These are phyloP conservation scores for Opisthograptis luteolata DNA, from an alignment of 2,888 invertebrate species.

Conservation along the genomic window DNA sequence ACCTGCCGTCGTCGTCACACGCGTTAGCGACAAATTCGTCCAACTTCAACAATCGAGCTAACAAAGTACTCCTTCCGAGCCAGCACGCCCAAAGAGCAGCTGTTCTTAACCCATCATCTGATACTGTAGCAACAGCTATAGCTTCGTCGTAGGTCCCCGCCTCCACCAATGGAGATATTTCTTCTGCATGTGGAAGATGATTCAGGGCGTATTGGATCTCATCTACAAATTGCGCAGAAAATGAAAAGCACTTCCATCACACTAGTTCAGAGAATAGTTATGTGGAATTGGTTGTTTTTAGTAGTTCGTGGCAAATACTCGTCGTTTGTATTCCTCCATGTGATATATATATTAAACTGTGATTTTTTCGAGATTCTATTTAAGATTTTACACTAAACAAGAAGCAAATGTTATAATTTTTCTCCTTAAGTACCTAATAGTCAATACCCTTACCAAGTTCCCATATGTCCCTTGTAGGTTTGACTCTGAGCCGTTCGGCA, in stretches of 20 bases:
- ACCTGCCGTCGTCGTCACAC: constrained; percentile 88
- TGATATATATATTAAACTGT: no score
- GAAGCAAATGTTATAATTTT: no score
- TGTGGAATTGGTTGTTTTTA: constrained; percentile 2
- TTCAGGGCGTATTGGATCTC: constrained; percentile 67
- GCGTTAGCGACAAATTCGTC: constrained; percentile 85
- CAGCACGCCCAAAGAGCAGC: constrained; percentile 86
- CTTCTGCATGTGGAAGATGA: constrained; percentile 76
- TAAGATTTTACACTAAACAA: no score
- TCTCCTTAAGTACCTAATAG: not conserved
- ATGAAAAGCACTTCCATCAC: not conserved
- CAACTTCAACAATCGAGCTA: constrained; percentile 79
- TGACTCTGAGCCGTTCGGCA: constrained; percentile 68
- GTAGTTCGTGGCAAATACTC: no score
- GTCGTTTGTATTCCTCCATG: no score
- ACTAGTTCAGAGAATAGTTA: not conserved
- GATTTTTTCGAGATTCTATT: no score
- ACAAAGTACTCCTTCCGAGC: constrained; percentile 82
- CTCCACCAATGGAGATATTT: constrained; percentile 66
- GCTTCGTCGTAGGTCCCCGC: constrained; percentile 74
- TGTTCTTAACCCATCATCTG: constrained; percentile 70
- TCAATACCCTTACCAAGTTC: constrained; percentile 60
- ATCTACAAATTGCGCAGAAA: constrained; percentile 52
- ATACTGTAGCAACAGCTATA: constrained; percentile 56
- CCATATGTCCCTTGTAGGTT: constrained; percentile 79